Evolutionary conservation across 2,113 vertebrate species (phyloP), one percentile per base, ranked within the genome.

Genomic region (Antechinus stuartii): DNA sequence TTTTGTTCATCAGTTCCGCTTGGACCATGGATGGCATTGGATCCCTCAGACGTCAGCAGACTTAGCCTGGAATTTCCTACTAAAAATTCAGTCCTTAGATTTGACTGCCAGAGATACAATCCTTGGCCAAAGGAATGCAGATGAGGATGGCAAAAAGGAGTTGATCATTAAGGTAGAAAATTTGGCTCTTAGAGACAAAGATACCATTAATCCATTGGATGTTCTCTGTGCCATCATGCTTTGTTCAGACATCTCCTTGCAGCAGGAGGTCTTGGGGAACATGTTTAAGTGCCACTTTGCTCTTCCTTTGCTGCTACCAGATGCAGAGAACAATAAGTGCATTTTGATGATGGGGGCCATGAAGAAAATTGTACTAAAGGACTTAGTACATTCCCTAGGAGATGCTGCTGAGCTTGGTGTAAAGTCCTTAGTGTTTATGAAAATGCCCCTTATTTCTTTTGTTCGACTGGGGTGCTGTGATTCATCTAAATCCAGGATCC

Each of bases 221-320:
- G 93, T 99, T 25, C 95, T 99, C 52, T 98, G 98, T 91, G 98
- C 98, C 30, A 94, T 98, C 3, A 97, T 98, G 96, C 98, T 99
- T 94, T 99, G 98, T 90, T 96, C 99, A 25, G 98, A 99, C 92
- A 96, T 95, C 52, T 98, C 99, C 92, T 97, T 99, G 95, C 99
- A 98, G 23, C 98, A 98, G 54, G 98, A 99, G 92, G 96, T 99
- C 56, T 46, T 98, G 57, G 94, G 95, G 14, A 98, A 97, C 92
- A 99, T 99, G 99, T 98, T 98, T 92, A 97, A 98, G 3, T 99
- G 99, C 90, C 98, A 97, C 96, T 99, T 99, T 98, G 99, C 99
- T 42, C 97, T 99, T 25, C 99, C 99, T 50, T 97, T 99, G 35
- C 96, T 99, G 7, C 97, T 99, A 90, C 99, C 99, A 54, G 98